These are phyloP conservation scores for Scaptomyza tumidula DNA, from an alignment of 2,888 invertebrate genomes.

Conservation along the genomic window DNA sequence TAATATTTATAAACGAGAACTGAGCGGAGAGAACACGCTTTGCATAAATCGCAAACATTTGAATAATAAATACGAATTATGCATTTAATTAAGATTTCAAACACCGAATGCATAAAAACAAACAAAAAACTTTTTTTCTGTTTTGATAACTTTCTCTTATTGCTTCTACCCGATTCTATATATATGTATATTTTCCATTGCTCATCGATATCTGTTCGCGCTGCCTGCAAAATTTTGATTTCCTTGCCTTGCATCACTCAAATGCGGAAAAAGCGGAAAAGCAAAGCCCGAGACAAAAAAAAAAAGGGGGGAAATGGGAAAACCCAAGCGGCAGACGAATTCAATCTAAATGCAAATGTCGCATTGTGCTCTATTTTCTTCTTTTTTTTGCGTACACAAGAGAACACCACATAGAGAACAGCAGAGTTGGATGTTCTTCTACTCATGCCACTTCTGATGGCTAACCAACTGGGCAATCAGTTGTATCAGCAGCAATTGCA, in stretches of 20 bases:
- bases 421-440: slow-evolving; percentile 2
- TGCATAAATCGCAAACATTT: slow-evolving; percentile 76
- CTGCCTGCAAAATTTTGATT: slow-evolving; percentile 65
- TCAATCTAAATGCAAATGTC: slow-evolving; percentile 78
- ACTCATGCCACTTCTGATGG: slow-evolving; percentile 7
- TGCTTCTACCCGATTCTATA: slow-evolving; percentile 1
- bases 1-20: slow-evolving; percentile 72
- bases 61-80: slow-evolving; percentile 81
- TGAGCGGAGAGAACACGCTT: slow-evolving; percentile 44
- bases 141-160: slow-evolving; percentile 17
- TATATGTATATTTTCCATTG: neutral
- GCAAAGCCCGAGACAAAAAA: slow-evolving; percentile 11
- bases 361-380: slow-evolving; percentile 43
- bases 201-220: slow-evolving; percentile 47
- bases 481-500: slow-evolving; percentile 12
- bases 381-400: slow-evolving; percentile 40
- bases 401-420: slow-evolving; percentile 32
- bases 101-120: slow-evolving; percentile 33
- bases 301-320: slow-evolving; percentile 13
- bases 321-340: slow-evolving; percentile 62
- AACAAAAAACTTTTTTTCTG: slow-evolving; percentile 12
- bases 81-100: slow-evolving; percentile 79
- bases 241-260: slow-evolving; percentile 70
- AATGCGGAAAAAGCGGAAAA: slow-evolving; percentile 1
- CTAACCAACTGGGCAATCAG: slow-evolving; percentile 20